Conservation (phyloP, 1,140 invertebrate species). For the Tribolium castaneum region DNA sequence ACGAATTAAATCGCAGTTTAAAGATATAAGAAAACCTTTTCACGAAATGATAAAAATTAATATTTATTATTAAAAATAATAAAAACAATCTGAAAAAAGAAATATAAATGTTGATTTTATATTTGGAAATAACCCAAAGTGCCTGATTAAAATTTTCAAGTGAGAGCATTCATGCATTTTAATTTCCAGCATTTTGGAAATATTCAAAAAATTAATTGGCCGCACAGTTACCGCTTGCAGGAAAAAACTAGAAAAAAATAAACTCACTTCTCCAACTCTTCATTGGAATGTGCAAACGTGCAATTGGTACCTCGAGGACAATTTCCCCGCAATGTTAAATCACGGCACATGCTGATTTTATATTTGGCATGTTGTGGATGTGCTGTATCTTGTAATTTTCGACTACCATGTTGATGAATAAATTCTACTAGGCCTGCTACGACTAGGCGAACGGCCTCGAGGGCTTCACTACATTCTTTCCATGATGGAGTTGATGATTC, state of each 20-base stretch:
- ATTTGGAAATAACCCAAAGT: too few relatives aligned
- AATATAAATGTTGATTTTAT: too few relatives aligned
- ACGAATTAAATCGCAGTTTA: too few relatives aligned
- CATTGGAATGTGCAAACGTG: slow-evolving; percentile 92
- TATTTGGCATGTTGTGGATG: slow-evolving; percentile 81
- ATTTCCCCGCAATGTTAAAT: slow-evolving; percentile 78
- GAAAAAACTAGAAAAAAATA: not conserved
- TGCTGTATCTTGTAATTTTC: slow-evolving; percentile 70
- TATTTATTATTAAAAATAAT: too few relatives aligned
- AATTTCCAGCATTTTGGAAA: too few relatives aligned
- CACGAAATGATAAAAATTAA: too few relatives aligned
- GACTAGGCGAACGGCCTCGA: slow-evolving; percentile 84
- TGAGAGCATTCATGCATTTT: slow-evolving; percentile 28
- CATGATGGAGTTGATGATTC: slow-evolving; percentile 79
- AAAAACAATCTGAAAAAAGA: too few relatives aligned
- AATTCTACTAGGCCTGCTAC: slow-evolving; percentile 89
- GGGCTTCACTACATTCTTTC: slow-evolving; percentile 78
- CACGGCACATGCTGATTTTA: slow-evolving; percentile 92
- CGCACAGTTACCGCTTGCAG: too few relatives aligned
- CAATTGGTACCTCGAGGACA: slow-evolving; percentile 90
- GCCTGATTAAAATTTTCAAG: too few relatives aligned
- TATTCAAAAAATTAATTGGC: too few relatives aligned
- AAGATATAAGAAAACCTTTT: too few relatives aligned
- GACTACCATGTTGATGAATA: slow-evolving; percentile 81
- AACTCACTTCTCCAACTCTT: slow-evolving; percentile 85